Base-by-base conservation (phyloP, 2,888 invertebrate species). In the Thyatira batis region DNA sequence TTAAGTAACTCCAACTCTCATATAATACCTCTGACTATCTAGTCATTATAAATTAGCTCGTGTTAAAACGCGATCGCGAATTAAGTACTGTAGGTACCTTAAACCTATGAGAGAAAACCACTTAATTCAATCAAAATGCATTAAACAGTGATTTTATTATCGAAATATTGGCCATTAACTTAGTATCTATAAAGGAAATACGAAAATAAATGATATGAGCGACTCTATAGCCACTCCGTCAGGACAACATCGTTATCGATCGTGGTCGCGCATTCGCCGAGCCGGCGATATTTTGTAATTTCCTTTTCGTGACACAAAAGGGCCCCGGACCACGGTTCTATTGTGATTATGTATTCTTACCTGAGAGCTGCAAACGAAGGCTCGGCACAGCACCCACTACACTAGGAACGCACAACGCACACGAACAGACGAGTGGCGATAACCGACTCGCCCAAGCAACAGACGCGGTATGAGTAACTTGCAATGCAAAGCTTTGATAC, bases 181-280 rank as follows among this genome's bases (percentile, higher is more conserved):
- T 64, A 63, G 61, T 68, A 73, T 71, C 66, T 66, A 65, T 69
- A 73, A 71, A 67, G 72, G 76, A 74, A 76, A 70, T 70, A 69
- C 68, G 63, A 73, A 71, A 74, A 70, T 63, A 66, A 60, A 61
- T 70, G 71, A 79, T 76, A 77, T 65, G 61, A 70, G 74, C 75
- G 76, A 69, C 72, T 71, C 73, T 67, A 57, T 71, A 71, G 73
- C 73, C 75, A 76, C 69, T 73, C 76, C 72, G 76, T 67, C 76
- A 81, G 78, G 86, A 87, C 86, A 87, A 88, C 87, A 86, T 89
- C 85, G 82, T 85, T 90, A 92, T 92, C 87, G 91, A 92, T 91
- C 91, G 90, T 60, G 62, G 76, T 65, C 79, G 81, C 80, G 83
- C 83, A 77, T 78, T 82, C 73, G 74, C 71, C 70, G 72, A 70